These are phyloP conservation scores for Vicugna pacos DNA, from an alignment of 2,113 vertebrate genomes.

Conservation along the genomic window DNA sequence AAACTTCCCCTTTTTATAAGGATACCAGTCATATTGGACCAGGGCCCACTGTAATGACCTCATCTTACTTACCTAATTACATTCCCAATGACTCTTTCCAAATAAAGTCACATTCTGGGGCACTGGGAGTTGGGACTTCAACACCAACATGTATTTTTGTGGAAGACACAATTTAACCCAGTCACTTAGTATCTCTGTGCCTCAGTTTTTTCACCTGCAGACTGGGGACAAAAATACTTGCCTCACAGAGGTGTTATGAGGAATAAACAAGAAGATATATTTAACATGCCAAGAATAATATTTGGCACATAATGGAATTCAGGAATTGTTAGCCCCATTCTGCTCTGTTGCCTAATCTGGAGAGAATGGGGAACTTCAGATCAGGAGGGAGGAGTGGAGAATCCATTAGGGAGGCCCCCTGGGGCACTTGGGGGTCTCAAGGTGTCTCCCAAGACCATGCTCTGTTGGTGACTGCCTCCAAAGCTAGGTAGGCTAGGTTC, in stretches of 20 bases:
- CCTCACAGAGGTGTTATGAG: background rate
- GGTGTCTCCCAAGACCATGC: background rate
- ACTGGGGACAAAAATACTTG: background rate
- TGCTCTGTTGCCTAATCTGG: background rate
- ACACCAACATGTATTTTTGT: background rate
- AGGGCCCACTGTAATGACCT: background rate
- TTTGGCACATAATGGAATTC: background rate
- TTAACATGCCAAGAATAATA: background rate
- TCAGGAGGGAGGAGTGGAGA: background rate
- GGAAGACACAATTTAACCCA: background rate
- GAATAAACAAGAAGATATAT: background rate
- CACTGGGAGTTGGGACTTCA: background rate
- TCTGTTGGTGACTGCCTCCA: background rate
- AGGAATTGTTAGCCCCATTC: background rate
- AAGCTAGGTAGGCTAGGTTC: background rate
- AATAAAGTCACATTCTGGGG: background rate
- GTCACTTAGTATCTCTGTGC: background rate
- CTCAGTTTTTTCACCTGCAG: slow-evolving; percentile 23
- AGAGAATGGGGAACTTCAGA: background rate
- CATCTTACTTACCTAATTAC: slow-evolving; percentile 12
- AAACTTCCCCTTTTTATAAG: slow-evolving; percentile 5
- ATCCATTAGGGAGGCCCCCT: background rate
- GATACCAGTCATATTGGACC: background rate
- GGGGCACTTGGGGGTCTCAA: background rate
- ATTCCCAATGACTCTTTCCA: background rate